Evolutionary conservation across 2,888 invertebrate genomes (phyloP), one percentile per base, ranked within the genome.

Genomic region (Rhingia rostrata): DNA sequence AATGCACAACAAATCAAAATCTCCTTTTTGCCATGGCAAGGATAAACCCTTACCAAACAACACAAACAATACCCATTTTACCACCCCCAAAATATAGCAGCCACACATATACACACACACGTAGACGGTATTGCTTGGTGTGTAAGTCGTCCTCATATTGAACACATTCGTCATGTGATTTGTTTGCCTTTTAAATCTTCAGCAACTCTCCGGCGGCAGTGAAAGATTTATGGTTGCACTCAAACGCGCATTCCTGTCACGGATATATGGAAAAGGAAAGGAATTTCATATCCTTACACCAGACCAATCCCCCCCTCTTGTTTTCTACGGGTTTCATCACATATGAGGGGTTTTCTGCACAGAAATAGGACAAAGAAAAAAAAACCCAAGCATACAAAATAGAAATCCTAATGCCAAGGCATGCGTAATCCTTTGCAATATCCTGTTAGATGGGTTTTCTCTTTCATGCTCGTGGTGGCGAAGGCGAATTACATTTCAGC

Each of bases 351-450:
- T 45, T 64, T 74, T 74, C 64, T 77, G 63, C 75, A 70, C 37
- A 35, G 12, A 56, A 54, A 60, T 45, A 61, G 67, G n/a, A 56
- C 43, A 64, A 69, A 37, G 33, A 33, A 39, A 70, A 53, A 58
- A 47, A 79, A 84, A 80, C 83, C 79, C 69, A 84, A 79, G 14
- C 54, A 54, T 67, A 72, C 58, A 80, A 86, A 86, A 86, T 82
- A 78, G 73, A 82, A 83, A 86, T 86, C 85, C 79, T 82, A 86
- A 87, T 87, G 86, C 87, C 82, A 86, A 87, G 86, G 87, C 87
- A 87, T 87, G 87, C 87, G 87, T 87, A 87, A 87, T 87, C 87
- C 86, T 85, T 85, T 78, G 85, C 85, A 85, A 84, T 84, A 84
- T 84, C 84, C 84, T 84, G 84, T 53, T 74, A 32, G 49, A 49